Conservation (phyloP, 2,888 invertebrate genomes). For the Temnothorax unifasciatus region DNA sequence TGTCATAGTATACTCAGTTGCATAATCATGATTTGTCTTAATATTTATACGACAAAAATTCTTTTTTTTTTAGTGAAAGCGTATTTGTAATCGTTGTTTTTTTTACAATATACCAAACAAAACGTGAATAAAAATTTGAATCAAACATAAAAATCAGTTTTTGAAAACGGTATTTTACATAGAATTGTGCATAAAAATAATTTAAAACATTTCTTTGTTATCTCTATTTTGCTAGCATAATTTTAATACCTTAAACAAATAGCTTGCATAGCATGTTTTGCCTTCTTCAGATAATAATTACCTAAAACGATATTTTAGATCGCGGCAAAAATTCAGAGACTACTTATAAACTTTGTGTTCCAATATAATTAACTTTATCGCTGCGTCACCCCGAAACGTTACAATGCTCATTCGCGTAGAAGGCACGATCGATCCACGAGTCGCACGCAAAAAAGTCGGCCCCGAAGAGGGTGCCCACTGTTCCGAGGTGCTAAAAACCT, state of each 20-base stretch:
- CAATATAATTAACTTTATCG: constrained; percentile 51
- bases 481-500: constrained; percentile 73
- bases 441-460: constrained; percentile 39
- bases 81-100: background rate
- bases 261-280: background rate
- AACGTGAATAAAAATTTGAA: background rate
- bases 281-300: constrained; percentile 16
- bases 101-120: background rate
- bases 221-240: background rate
- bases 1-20: too few relatives aligned
- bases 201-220: background rate
- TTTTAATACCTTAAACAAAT: constrained; percentile 25
- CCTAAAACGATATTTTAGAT: constrained; percentile 29
- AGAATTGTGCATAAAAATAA: background rate
- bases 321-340: constrained; percentile 35
- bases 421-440: constrained; percentile 47
- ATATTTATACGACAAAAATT: background rate
- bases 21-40: too few relatives aligned
- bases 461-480: constrained; percentile 38
- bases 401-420: constrained; percentile 27
- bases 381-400: constrained; percentile 42
- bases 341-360: constrained; percentile 48
- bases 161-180: background rate
- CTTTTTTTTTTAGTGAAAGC: background rate
- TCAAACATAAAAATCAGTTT: background rate